A percentile compares a stretch with the other conserved stretches of the same genome.
These are phyloP conservation scores for Lithophane ornitopus DNA, from an alignment of 2,888 invertebrate species.

Conservation along the genomic window DNA sequence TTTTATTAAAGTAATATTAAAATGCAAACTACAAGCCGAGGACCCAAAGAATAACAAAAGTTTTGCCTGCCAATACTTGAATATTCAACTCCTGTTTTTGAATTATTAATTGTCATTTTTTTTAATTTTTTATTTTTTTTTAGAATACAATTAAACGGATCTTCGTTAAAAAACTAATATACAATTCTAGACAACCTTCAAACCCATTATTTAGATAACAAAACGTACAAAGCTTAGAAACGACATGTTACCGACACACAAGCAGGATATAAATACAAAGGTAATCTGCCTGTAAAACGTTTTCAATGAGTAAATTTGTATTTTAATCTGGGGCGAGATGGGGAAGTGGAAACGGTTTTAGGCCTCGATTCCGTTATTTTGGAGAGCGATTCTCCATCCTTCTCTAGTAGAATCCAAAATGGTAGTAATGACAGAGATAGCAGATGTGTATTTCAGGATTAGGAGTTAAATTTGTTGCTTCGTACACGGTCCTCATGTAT, in stretches of 20 bases:
- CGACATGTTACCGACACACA: constrained; percentile 45
- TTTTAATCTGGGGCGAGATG: constrained; percentile 79
- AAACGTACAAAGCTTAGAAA: constrained; percentile 39
- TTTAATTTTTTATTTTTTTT: too few species aligned
- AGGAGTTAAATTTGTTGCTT: constrained; percentile 64
- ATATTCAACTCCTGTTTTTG: background rate
- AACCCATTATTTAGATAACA: constrained; percentile 33
- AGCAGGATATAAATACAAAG: constrained; percentile 75
- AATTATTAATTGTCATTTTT: too few species aligned
- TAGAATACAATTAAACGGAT: too few species aligned
- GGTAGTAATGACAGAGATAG: constrained; percentile 40
- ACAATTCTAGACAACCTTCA: constrained; percentile 21
- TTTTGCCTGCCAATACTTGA: background rate
- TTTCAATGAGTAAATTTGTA: constrained; percentile 86
- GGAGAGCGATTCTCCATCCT: constrained; percentile 28
- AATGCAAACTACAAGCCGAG: background rate
- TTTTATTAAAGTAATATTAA: background rate
- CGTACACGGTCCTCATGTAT: constrained; percentile 58
- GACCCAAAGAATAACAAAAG: background rate
- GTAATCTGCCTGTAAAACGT: constrained; percentile 82
- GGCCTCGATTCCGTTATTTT: constrained; percentile 61
- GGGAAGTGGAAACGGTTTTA: constrained; percentile 64
- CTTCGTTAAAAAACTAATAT: background rate
- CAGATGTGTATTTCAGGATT: constrained; percentile 51
- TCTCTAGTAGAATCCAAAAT: constrained; percentile 8